Base-by-base conservation (phyloP, 2,113 vertebrate species). In the Rallus limicola region DNA sequence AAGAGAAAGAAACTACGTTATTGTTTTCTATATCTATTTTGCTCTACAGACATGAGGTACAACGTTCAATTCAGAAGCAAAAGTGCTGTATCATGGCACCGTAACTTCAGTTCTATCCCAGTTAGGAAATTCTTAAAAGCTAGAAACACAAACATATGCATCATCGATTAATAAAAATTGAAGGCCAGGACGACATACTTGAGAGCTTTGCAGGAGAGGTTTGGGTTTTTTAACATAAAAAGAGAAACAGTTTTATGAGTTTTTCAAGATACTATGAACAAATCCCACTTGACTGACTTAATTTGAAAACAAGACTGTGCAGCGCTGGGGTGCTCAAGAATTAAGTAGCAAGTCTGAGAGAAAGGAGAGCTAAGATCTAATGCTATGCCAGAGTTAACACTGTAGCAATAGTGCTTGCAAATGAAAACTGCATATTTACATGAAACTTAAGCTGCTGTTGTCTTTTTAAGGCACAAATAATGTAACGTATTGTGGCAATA, bases 201-300 rank as follows among this genome's bases (percentile, higher is more conserved):
- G 89, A 44, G 10, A 93, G 94, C 90, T 96, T 93, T 92, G 91
- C 93, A 91, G 92, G 38, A 95, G 46, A 91, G 21, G 48, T 48
- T 48, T 26, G 36, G 6, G 17, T 62, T 63, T 83, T 44, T 88
- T 31, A n/a, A 83, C 36, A 81, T 60, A 83, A 92, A 44, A 89
- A 88, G 40, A 91, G 70, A 92, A 91, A 95, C 75, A 50, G 65
- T 94, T 94, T 78, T 5, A 58, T 56, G 28, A 70, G 67, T 82
- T 92, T 94, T 95, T 77, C 82, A 82, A 90, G 59, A 69, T 72
- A 80, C 84, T 80, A 38, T 1, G 0, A 97, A 96, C 81, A 92
- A 96, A 96, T 96, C 96, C 95, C 92, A 96, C 94, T 97, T 96
- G 92, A 97, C 93, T 96, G 93, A 90, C 94, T 96, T 86, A 78